phyloP scores from a whole-genome alignment of 2,888 invertebrate species.

The Macaria notata region DNA sequence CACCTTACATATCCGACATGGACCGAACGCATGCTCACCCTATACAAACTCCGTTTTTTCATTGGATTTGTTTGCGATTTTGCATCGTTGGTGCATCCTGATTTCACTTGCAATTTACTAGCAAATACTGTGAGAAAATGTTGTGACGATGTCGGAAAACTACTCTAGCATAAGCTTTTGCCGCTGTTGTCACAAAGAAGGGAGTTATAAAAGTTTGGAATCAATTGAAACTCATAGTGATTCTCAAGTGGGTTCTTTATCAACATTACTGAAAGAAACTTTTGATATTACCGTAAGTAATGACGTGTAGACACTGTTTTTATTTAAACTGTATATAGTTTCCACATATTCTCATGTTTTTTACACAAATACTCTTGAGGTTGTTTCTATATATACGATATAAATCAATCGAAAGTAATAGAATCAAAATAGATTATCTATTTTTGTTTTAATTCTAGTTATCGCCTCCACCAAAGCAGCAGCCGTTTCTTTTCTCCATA shows the following conservation, averaged over 20 bases:
- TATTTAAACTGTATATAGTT: not conserved
- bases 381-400: not conserved
- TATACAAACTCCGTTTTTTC: too few relatives aligned
- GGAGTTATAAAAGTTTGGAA: conserved; percentile 52
- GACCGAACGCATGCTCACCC: too few relatives aligned
- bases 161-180: conserved; percentile 51
- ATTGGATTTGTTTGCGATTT: too few relatives aligned
- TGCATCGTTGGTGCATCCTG: too few relatives aligned
- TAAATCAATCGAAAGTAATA: too few relatives aligned
- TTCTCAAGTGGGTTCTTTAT: conserved; percentile 49
- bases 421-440: not conserved
- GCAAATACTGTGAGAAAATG: too few relatives aligned
- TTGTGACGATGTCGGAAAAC: conserved; percentile 47
- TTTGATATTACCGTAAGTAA: conserved; percentile 58
- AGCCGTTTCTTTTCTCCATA: conserved; percentile 42
- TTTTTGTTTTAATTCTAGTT: conserved; percentile 44
- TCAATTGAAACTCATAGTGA: conserved; percentile 38
- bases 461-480: conserved; percentile 12
- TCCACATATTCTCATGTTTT: not conserved
- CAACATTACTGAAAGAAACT: conserved; percentile 50
- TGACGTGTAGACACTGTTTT: not conserved
- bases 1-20: too few relatives aligned
- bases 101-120: too few relatives aligned
- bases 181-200: conserved; percentile 65
- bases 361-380: not conserved